Evolutionary conservation across 2,113 vertebrate genomes (phyloP).

Genomic region (Nothoprocta perdicaria): DNA sequence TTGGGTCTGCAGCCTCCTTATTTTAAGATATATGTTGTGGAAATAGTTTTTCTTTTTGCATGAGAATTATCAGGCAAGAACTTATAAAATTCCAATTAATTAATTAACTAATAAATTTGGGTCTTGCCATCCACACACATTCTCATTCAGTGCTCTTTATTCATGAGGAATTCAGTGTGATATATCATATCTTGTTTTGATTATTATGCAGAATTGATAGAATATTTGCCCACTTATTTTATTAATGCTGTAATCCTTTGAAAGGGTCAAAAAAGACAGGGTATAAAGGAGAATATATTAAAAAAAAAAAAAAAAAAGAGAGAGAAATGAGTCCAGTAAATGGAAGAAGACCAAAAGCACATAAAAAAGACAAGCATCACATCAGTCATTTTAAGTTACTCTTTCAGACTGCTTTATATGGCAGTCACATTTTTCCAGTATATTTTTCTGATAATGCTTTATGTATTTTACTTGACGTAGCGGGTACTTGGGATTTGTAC

Average conservation of each 20-base stretch:
- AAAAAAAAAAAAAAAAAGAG: background rate
- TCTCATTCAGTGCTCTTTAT: background rate
- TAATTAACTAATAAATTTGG: background rate
- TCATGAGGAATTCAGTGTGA: background rate
- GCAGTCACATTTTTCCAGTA: background rate
- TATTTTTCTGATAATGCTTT: conserved; percentile 22
- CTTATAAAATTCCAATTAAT: background rate
- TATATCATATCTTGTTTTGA: background rate
- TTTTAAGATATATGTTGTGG: background rate
- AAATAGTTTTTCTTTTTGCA: background rate
- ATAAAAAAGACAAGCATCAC: background rate
- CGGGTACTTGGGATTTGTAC: conserved; percentile 6
- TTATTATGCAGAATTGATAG: background rate
- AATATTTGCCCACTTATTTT: background rate
- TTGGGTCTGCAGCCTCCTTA: background rate
- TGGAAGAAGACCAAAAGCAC: background rate
- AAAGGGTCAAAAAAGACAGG: background rate
- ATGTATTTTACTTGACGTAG: conserved; percentile 20
- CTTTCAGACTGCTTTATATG: conserved; percentile 11
- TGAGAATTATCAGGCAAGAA: background rate
- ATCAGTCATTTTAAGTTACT: conserved; percentile 41
- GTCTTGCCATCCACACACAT: background rate
- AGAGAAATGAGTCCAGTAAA: conserved; percentile 4
- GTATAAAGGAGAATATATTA: background rate
- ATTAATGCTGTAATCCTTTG: background rate